Evolutionary conservation across 2,113 vertebrate genomes (phyloP).

Genomic region (Podiceps cristatus): DNA sequence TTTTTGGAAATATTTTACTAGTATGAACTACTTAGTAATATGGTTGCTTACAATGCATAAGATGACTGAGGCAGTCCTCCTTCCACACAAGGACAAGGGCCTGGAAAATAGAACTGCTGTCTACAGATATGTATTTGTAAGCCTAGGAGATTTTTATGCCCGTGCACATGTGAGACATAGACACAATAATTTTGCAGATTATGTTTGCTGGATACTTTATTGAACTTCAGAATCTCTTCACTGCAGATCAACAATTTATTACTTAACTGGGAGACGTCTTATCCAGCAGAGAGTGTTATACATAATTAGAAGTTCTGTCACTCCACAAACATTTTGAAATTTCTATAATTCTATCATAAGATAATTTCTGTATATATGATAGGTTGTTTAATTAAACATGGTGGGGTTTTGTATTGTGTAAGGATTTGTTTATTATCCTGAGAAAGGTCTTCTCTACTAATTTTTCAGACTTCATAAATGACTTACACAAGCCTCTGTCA

Average conservation of each 20-base stretch:
- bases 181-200: not conserved
- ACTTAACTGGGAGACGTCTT: not conserved
- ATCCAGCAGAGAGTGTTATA: not conserved
- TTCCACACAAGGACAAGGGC: not conserved
- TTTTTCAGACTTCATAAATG: not conserved
- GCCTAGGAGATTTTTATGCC: not conserved
- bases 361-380: not conserved
- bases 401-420: not conserved
- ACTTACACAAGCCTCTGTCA: not conserved
- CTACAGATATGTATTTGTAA: not conserved
- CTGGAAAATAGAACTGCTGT: not conserved
- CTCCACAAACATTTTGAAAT: not conserved
- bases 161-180: not conserved
- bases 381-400: not conserved
- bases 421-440: not conserved
- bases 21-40: not conserved
- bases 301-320: not conserved
- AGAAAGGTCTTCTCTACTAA: not conserved
- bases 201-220: not conserved
- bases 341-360: not conserved
- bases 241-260: not conserved
- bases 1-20: not conserved
- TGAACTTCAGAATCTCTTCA: not conserved
- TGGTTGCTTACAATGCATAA: not conserved
- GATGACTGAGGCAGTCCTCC: not conserved